Percentiles rank a stretch among this genome's conserved stretches.
phyloP scores from a whole-genome alignment of 1,140 invertebrate genomes.

The Oryzaephilus surinamensis region DNA sequence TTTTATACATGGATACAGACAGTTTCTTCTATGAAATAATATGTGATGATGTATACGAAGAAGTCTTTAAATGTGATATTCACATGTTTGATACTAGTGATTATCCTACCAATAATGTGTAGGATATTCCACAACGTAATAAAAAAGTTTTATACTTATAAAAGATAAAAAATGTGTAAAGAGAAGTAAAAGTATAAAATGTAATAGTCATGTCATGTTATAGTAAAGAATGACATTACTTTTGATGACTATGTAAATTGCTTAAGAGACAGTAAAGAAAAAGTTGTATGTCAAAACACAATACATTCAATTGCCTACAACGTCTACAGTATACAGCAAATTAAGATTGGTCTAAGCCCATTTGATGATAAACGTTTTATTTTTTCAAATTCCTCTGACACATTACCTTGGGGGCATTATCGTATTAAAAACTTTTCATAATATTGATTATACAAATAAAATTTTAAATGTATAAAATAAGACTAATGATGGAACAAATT shows the following conservation, averaged over 20 bases:
- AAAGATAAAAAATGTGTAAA: slow-evolving; percentile 42
- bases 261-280: no score
- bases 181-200: slow-evolving; percentile 25
- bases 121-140: slow-evolving; percentile 29
- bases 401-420: slow-evolving; percentile 20
- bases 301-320: slow-evolving; percentile 17
- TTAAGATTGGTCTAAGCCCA: slow-evolving; percentile 19
- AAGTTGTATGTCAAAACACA: no score
- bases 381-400: slow-evolving; percentile 9
- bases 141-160: slow-evolving; percentile 41
- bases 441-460: no score
- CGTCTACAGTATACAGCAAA: slow-evolving; percentile 15
- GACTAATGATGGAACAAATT: no score
- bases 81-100: slow-evolving; percentile 27
- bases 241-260: no score
- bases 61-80: slow-evolving; percentile 15
- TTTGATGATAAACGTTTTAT: slow-evolving; percentile 18
- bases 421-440: no score
- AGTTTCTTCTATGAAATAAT: slow-evolving; percentile 20
- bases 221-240: slow-evolving; percentile 17
- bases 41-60: slow-evolving; percentile 15
- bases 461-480: no score
- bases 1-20: no score
- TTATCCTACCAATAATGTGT: slow-evolving; percentile 23
- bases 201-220: slow-evolving; percentile 14